Conservation (phyloP, 2,888 invertebrate genomes). For the Dorcus hopei region DNA sequence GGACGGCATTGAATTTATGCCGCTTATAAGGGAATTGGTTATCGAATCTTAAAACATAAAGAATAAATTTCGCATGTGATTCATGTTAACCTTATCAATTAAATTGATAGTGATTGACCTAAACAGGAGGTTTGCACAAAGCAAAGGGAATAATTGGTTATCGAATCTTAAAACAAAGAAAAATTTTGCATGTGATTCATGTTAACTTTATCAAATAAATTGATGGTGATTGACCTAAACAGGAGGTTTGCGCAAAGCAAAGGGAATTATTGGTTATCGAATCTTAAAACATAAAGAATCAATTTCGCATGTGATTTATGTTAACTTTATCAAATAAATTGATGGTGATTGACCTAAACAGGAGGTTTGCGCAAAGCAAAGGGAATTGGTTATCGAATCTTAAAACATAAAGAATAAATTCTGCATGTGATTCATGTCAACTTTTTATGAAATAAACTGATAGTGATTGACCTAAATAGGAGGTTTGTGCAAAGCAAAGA, state of each 20-base stretch:
- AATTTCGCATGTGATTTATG: background rate
- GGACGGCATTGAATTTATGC: constrained; percentile 45
- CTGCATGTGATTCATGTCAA: background rate
- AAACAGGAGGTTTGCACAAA: background rate
- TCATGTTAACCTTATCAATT: background rate
- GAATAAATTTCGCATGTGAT: background rate
- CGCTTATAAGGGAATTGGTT: constrained; percentile 42
- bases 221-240: background rate
- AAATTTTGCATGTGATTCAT: background rate
- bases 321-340: background rate
- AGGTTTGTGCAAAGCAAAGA: background rate
- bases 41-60: constrained; percentile 8
- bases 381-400: constrained; percentile 23
- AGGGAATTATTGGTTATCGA: constrained; percentile 23
- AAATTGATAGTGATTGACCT: background rate
- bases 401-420: no score
- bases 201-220: background rate
- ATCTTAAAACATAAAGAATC: no score
- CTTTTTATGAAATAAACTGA: background rate
- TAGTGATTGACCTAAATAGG: background rate
- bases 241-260: no score
- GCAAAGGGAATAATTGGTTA: constrained; percentile 21
- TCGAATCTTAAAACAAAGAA: background rate
- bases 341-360: background rate
- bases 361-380: no score